These are phyloP conservation scores for Pseudomyrmex sp. DNA, from an alignment of 1,140 invertebrate species.

Conservation along the genomic window DNA sequence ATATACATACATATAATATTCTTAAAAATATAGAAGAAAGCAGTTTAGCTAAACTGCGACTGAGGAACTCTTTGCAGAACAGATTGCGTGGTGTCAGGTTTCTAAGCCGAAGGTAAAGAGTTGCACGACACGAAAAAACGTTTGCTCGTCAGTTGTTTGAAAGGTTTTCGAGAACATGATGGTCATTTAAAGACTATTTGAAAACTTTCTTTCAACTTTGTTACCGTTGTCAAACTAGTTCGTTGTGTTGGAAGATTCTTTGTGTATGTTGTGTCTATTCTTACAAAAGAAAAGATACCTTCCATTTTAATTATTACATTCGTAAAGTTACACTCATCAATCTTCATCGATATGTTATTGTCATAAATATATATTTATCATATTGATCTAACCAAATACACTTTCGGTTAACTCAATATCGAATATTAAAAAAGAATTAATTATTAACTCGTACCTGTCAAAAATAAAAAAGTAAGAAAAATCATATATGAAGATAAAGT, in stretches of 20 bases:
- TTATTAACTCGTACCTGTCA: no score
- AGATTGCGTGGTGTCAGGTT: conserved; percentile 76
- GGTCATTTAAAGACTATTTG: conserved; percentile 42
- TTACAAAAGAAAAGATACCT: no score
- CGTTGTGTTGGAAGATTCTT: conserved; percentile 6
- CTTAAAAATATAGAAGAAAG: conserved; percentile 3
- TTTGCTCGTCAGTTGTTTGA: conserved; percentile 68
- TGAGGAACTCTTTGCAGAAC: conserved; percentile 70
- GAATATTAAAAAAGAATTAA: no score
- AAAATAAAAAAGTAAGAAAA: no score
- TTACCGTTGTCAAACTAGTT: conserved; percentile 11
- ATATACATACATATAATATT: not conserved
- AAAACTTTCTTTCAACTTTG: conserved; percentile 34
- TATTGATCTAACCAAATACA: no score
- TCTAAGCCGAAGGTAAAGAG: conserved; percentile 81
- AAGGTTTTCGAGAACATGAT: conserved; percentile 26
- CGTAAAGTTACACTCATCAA: no score
- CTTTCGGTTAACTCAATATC: no score
- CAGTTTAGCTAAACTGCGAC: conserved; percentile 9
- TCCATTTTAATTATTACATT: no score
- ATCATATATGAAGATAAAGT: no score
- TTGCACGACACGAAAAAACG: conserved; percentile 69
- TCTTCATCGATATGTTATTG: no score
- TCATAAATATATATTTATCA: no score
- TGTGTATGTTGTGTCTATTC: not conserved